Evolutionary conservation across 2,113 vertebrate genomes (phyloP).

Genomic region (Thalassoma bifasciatum): DNA sequence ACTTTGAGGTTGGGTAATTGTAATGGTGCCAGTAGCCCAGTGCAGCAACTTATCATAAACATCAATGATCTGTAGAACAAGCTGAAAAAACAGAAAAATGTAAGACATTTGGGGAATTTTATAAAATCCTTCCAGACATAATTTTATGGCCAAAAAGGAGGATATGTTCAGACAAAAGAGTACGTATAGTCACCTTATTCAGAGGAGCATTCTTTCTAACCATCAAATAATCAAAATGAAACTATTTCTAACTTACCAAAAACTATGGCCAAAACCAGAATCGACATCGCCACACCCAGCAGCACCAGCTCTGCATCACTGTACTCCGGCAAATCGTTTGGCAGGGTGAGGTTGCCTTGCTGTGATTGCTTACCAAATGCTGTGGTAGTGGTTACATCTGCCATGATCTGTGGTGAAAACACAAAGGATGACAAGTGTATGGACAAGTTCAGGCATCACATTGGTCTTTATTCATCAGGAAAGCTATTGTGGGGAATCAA

Average conservation of each 20-base stretch:
- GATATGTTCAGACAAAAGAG: no score
- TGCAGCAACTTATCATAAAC: no score
- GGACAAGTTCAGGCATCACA: no score
- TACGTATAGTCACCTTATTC: no score
- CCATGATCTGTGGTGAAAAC: conserved; percentile 70
- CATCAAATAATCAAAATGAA: neutral
- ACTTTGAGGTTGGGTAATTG: no score
- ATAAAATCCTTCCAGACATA: no score
- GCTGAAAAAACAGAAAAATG: no score
- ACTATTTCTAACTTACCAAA: conserved; percentile 78
- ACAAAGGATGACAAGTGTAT: conserved; percentile 37
- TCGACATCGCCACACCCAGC: conserved; percentile 88
- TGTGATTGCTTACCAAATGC: conserved; percentile 54
- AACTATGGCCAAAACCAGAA: conserved; percentile 91
- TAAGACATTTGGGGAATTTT: no score
- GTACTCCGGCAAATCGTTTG: conserved; percentile 27
- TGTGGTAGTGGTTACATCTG: conserved; percentile 5
- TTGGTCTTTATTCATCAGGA: no score
- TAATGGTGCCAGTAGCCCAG: no score
- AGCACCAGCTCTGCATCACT: conserved; percentile 85
- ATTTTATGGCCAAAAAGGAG: no score
- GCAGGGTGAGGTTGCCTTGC: conserved; percentile 33
- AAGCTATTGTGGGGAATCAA: neutral
- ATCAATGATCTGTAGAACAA: no score
- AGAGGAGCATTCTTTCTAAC: neutral